Evolutionary conservation across 2,797 vertebrate species (phyloP), one percentile per base, ranked within the genome.

Genomic region (Clamator glandarius): DNA sequence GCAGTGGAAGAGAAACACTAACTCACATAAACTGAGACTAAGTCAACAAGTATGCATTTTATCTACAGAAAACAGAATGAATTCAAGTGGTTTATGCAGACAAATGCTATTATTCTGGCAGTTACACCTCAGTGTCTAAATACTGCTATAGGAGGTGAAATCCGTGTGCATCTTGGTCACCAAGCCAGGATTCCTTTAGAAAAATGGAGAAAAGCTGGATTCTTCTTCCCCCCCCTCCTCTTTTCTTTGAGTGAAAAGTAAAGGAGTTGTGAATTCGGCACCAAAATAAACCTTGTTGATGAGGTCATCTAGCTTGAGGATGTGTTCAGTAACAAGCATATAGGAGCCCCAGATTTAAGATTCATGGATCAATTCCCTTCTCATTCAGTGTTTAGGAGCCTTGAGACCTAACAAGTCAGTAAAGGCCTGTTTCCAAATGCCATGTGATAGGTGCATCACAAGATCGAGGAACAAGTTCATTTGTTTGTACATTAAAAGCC

Each of bases 181-280:
- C 51, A 59, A 85, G 18, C 25, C 66, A 89, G 15, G 7, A 78
- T 52, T 58, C 17, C 31, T 66, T 82, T 41, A 33, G 55, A 42
- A 11, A 18, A 44, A 52, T n/a, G 5, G 26, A 67, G 15, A 70
- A 75, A 66, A 57, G 6, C 26, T 44, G 39, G 31, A 79, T 14
- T 19, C 1, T 25, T 61, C 29, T 29, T 11, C 2, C 0, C n/a
- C n/a, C n/a, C 2, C 0, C 4, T 0, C 14, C 28, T 3, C 6
- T 51, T 89, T 55, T 46, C 44, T 54, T 31, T 33, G 52, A 64
- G 33, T 8, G 8, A 18, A 39, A 48, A 84, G 21, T 17, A 80
- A 87, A 51, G 23, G 31, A 69, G 44, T 33, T 91, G 52, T 61
- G 36, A 89, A 72, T 68, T 84, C 51, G 62, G 44, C 41, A 29